These are phyloP conservation scores for Drosophila guanche DNA, from an alignment of 1,140 invertebrate species.

Conservation along the genomic window DNA sequence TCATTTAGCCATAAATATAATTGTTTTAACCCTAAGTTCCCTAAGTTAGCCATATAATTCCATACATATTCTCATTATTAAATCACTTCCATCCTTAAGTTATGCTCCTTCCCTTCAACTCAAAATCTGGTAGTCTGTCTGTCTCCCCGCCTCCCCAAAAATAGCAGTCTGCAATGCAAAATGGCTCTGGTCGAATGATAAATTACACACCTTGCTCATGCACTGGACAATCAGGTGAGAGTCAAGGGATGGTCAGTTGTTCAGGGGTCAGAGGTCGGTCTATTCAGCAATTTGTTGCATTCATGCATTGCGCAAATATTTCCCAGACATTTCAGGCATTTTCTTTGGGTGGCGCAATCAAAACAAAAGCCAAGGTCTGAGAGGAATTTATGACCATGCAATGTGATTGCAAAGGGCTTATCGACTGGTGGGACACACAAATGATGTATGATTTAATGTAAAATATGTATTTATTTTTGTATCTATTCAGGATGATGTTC, in stretches of 20 bases:
- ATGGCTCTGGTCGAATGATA: constrained; percentile 51
- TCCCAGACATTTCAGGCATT: constrained; percentile 52
- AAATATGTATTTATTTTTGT: no score
- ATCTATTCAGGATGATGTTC: no score
- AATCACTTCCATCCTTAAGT: background rate
- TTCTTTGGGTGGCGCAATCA: constrained; percentile 2
- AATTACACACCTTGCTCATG: constrained; percentile 50
- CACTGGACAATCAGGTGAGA: constrained; percentile 30
- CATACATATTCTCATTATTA: constrained; percentile 3
- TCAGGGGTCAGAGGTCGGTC: constrained; percentile 3
- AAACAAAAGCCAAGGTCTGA: constrained; percentile 18
- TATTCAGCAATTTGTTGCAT: constrained; percentile 57
- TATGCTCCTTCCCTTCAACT: no score
- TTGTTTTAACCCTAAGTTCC: no score
- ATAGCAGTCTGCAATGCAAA: constrained; percentile 57
- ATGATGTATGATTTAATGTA: background rate
- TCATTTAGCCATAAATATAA: no score
- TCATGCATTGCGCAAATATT: constrained; percentile 61
- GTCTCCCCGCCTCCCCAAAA: background rate
- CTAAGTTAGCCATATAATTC: no score
- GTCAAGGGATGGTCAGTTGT: constrained; percentile 3
- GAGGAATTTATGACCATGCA: constrained; percentile 31
- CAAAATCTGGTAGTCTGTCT: constrained; percentile 14
- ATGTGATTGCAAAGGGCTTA: constrained; percentile 13
- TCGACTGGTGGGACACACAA: constrained; percentile 8